Percentiles rank a stretch among this genome's conserved stretches.
These are phyloP conservation scores for Tetramorium bicarinatum DNA, from an alignment of 2,888 invertebrate genomes.

Conservation along the genomic window DNA sequence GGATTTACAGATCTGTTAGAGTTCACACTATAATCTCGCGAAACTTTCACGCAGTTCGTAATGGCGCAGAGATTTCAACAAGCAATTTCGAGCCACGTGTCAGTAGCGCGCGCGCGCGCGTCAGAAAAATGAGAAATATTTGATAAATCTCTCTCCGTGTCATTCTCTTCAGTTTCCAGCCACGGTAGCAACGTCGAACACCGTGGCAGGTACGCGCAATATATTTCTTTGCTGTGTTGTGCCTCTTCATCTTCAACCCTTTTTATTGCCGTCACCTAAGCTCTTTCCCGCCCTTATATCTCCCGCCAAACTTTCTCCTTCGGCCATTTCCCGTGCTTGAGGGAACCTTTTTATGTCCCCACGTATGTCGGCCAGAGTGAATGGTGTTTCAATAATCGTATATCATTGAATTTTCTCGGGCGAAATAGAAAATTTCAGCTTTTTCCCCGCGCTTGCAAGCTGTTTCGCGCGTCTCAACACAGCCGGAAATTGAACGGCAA, in stretches of 20 bases:
- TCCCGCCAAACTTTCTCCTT: slow-evolving; percentile 40
- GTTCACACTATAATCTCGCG: slow-evolving; percentile 31
- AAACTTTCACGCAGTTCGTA: slow-evolving; percentile 34
- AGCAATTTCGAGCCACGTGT: slow-evolving; percentile 48
- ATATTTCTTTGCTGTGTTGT: slow-evolving; percentile 66
- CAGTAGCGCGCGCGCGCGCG: background rate
- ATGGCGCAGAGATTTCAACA: slow-evolving; percentile 42
- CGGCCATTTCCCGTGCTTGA: background rate
- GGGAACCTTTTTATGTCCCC: slow-evolving; percentile 34
- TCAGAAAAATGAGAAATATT: slow-evolving; percentile 55
- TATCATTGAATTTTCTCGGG: slow-evolving; percentile 67
- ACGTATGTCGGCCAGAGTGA: slow-evolving; percentile 48
- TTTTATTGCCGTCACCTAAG: slow-evolving; percentile 38
- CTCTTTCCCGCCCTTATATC: slow-evolving; percentile 17
- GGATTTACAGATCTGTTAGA: slow-evolving; percentile 44
- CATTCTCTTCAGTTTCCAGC: slow-evolving; percentile 48
- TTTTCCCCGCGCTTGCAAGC: slow-evolving; percentile 50
- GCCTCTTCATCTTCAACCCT: slow-evolving; percentile 53
- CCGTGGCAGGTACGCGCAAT: slow-evolving; percentile 72
- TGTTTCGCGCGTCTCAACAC: slow-evolving; percentile 46
- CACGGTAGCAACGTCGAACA: slow-evolving; percentile 67
- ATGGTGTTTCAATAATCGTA: slow-evolving; percentile 75
- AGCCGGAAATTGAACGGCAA: slow-evolving; percentile 72
- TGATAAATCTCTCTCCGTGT: slow-evolving; percentile 50
- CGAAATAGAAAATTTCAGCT: slow-evolving; percentile 71